phyloP scores from a whole-genome alignment of 92 coral and sea anemone genomes.

The Phenganax stokvisi region DNA sequence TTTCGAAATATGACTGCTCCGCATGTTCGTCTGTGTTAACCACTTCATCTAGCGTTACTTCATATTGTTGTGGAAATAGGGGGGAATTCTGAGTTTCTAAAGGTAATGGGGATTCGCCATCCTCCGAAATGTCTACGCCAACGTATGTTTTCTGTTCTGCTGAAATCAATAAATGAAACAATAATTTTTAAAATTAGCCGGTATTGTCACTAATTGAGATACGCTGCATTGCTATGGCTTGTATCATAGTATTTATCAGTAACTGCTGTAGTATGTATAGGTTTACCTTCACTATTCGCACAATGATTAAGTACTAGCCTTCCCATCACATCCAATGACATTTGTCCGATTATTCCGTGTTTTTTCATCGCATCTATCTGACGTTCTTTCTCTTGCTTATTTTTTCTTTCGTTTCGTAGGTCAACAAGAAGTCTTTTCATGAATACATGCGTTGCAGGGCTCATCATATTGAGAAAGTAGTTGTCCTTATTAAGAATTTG shows the following conservation, averaged over 20 bases:
- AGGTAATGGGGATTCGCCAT: too few species aligned
- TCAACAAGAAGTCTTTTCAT: constrained; percentile 51
- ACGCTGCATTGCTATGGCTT: not conserved
- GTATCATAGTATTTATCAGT: not conserved
- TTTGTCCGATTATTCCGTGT: not conserved
- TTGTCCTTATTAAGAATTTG: constrained; percentile 43
- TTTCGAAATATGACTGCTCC: too few species aligned
- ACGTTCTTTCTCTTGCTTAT: not conserved
- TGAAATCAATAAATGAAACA: too few species aligned
- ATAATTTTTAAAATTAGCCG: too few species aligned
- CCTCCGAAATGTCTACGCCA: too few species aligned
- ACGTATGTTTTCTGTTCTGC: too few species aligned
- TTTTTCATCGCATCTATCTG: not conserved
- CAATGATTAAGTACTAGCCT: not conserved
- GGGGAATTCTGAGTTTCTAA: too few species aligned
- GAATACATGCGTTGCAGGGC: constrained; percentile 51
- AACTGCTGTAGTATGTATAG: not conserved
- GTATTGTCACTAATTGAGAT: not conserved
- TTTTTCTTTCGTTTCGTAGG: constrained; percentile 35
- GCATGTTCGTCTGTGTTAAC: too few species aligned
- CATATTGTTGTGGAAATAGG: too few species aligned
- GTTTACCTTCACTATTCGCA: not conserved
- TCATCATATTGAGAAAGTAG: constrained; percentile 51
- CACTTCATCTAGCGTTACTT: too few species aligned
- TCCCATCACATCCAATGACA: not conserved